Conservation (phyloP, 2,888 invertebrate genomes). For the Melanchra persicariae region DNA sequence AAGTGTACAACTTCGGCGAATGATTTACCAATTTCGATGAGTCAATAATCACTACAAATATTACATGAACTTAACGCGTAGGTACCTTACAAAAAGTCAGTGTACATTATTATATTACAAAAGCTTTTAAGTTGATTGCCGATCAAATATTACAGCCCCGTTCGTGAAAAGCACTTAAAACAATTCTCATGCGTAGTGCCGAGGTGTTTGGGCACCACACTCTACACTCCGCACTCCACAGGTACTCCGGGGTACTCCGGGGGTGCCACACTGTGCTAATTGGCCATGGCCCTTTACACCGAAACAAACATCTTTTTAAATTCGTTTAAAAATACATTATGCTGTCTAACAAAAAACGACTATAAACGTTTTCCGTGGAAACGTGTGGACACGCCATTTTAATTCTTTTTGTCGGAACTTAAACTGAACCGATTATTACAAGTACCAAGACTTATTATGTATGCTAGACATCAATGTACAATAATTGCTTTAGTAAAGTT, state of each 20-base stretch:
- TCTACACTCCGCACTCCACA: constrained; percentile 39
- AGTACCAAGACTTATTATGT: constrained; percentile 6
- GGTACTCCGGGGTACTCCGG: constrained; percentile 47
- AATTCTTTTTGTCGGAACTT: constrained; percentile 36
- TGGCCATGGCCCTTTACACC: constrained; percentile 70
- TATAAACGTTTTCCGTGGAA: constrained; percentile 64
- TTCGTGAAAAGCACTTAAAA: constrained; percentile 76
- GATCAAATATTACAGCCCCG: constrained; percentile 74
- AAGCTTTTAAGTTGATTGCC: constrained; percentile 71
- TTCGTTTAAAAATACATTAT: constrained; percentile 85
- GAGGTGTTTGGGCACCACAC: constrained; percentile 52
- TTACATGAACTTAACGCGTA: constrained; percentile 38
- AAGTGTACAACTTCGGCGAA: constrained; percentile 12
- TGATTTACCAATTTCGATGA: constrained; percentile 33
- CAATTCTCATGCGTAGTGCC: constrained; percentile 69
- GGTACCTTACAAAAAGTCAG: constrained; percentile 50
- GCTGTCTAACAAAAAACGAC: constrained; percentile 77
- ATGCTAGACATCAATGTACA: constrained; percentile 23
- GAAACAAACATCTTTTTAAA: constrained; percentile 76
- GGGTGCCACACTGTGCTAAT: constrained; percentile 75
- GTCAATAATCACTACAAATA: constrained; percentile 53
- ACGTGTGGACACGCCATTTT: constrained; percentile 67
- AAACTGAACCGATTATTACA: constrained; percentile 24
- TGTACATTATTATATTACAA: constrained; percentile 64
- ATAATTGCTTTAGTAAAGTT: constrained; percentile 9